These are phyloP conservation scores for Limosa lapponica DNA, from an alignment of 2,797 vertebrate species.

Conservation along the genomic window DNA sequence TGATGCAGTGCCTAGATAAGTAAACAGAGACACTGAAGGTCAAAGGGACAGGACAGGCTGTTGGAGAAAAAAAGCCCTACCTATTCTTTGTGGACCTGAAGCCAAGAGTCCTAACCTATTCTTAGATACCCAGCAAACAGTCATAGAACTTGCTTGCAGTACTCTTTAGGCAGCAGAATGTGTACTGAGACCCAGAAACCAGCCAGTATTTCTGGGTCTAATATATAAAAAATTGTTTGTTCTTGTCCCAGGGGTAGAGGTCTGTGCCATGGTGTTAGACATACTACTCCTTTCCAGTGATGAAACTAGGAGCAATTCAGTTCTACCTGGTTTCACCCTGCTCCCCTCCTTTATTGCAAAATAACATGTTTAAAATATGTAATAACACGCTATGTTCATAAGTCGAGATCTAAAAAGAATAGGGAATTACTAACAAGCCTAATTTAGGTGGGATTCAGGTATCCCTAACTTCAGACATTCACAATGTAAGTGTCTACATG, in stretches of 20 bases:
- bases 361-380: not conserved
- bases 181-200: not conserved
- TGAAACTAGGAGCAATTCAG: not conserved
- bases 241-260: not conserved
- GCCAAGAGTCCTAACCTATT: not conserved
- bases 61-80: not conserved
- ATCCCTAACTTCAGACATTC: not conserved
- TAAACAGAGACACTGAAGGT: not conserved
- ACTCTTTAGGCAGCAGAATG: not conserved
- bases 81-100: not conserved
- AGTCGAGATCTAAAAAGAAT: fast-evolving
- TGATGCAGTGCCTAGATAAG: not conserved
- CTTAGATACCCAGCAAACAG: not conserved
- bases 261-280: not conserved
- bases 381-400: not conserved
- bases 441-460: not conserved
- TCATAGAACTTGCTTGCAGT: not conserved
- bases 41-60: not conserved
- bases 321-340: not conserved
- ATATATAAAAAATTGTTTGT: not conserved
- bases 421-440: fast-evolving
- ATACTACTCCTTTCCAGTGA: not conserved
- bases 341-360: not conserved
- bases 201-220: not conserved
- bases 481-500: not conserved